Base-by-base conservation (phyloP, 2,888 invertebrate genomes). In the Leucophora obtusa region DNA sequence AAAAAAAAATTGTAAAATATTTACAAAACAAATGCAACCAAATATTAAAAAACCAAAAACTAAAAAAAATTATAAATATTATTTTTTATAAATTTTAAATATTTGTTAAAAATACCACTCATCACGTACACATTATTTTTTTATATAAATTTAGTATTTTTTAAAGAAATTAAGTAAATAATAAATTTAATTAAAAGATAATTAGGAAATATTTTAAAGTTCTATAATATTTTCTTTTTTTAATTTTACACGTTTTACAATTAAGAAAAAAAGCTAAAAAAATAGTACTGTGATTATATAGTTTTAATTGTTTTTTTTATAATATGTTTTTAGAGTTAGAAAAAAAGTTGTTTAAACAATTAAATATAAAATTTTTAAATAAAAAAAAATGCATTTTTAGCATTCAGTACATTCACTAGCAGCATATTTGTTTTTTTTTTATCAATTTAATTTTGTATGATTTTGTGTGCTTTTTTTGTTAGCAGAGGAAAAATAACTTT, bases 371-470 rank as follows among this genome's bases (percentile, higher is more conserved):
- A 82, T 81, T 82, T 85, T 85, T 83, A 72, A 83, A 86, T 83
- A 85, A 83, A 86, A 84, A 86, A 85, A 86, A 87, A 88, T 88
- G 88, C 87, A 87, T 88, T 88, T 83, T 85, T 89, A 87, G 90
- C 90, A 90, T 90, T 90, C 90, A 89, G 86, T 89, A 90, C 90
- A 90, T 90, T 90, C 90, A 90, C 90, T 89, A 89, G 90, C 90
- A 89, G 86, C 88, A 86, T 88, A 89, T 87, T 85, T 84, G 84
- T 86, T 85, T 70, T 14, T 84, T 84, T 86, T 85, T 70, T 14
- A 53, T 38, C 62, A 58, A 24, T 71, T 58, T 73, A 50, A 59
- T 70, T 76, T 58, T 69, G 15, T 59, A 21, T 50, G 14, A 50
- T 68, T 24, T 38, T 51, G 62, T 38, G 38, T 71, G 43, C 17